Percentiles rank a stretch among this genome's conserved stretches.
phyloP scores from a whole-genome alignment of 2,113 vertebrate species.

The Murina feae region DNA sequence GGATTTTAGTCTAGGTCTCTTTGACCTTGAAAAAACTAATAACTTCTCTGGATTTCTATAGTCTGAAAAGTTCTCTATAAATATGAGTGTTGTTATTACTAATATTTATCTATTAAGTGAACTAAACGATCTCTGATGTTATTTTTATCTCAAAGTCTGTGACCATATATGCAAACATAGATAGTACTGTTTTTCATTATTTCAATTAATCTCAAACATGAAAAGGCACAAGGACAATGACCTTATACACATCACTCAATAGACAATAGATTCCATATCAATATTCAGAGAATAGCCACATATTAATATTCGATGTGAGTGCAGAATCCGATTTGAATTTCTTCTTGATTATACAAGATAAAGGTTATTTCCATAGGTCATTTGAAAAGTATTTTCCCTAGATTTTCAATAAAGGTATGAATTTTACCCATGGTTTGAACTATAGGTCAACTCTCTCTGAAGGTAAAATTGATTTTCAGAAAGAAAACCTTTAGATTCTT shows the following conservation, averaged over 20 bases:
- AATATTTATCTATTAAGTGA: neutral
- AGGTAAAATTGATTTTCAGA: conserved; percentile 15
- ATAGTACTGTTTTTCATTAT: neutral
- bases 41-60: neutral
- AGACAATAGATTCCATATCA: neutral
- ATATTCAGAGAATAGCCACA: neutral
- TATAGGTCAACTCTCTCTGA: neutral
- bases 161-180: neutral
- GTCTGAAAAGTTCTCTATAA: neutral
- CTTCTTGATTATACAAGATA: neutral
- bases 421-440: conserved; percentile 1
- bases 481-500: neutral
- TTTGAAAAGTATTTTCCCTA: conserved; percentile 20
- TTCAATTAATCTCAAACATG: conserved; percentile 16
- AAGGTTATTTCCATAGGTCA: conserved; percentile 22
- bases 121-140: neutral
- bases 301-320: conserved; percentile 46
- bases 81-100: neutral
- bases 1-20: neutral
- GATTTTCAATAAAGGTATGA: neutral
- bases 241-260: neutral
- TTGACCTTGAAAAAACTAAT: neutral
- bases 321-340: conserved; percentile 34
- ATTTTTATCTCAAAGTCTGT: neutral
- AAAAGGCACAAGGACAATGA: neutral